Evolutionary conservation across 2,113 vertebrate species (phyloP).

Genomic region (Psammodynastes pulverulentus): DNA sequence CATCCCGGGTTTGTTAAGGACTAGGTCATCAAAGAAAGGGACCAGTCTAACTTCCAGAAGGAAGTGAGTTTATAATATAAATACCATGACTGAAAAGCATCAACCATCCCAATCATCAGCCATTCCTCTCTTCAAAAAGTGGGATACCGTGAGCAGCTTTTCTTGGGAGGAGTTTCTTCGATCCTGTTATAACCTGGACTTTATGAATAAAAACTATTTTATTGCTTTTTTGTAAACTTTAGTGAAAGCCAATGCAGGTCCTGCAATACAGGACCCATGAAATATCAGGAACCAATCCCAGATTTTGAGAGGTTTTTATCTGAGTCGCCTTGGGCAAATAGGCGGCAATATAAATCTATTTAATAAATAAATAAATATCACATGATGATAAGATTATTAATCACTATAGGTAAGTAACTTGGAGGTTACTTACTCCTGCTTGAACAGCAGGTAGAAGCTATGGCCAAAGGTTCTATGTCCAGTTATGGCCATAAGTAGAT

Average conservation of each 20-base stretch:
- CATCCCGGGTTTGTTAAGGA: neutral
- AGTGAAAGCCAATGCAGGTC: neutral
- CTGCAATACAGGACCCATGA: neutral
- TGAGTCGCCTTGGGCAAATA: too few relatives aligned
- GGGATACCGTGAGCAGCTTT: neutral
- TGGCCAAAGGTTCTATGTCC: neutral
- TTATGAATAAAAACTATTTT: neutral
- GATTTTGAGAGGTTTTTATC: too few relatives aligned
- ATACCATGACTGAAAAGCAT: neutral
- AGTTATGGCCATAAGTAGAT: neutral
- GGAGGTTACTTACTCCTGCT: neutral
- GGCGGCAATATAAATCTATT: too few relatives aligned
- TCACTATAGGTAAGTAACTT: neutral
- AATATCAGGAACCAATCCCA: too few relatives aligned
- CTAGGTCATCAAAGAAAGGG: neutral
- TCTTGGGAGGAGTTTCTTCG: neutral
- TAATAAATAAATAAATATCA: too few relatives aligned
- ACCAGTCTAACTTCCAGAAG: neutral
- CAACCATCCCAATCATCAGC: neutral
- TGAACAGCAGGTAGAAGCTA: neutral
- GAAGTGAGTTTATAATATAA: neutral
- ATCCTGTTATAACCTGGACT: neutral
- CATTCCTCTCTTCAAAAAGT: neutral
- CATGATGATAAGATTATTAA: neutral
- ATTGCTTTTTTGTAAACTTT: neutral